Percentiles rank a stretch among this genome's conserved stretches.
These are phyloP conservation scores for Sardina pilchardus DNA, from an alignment of 2,113 vertebrate species.

Conservation along the genomic window DNA sequence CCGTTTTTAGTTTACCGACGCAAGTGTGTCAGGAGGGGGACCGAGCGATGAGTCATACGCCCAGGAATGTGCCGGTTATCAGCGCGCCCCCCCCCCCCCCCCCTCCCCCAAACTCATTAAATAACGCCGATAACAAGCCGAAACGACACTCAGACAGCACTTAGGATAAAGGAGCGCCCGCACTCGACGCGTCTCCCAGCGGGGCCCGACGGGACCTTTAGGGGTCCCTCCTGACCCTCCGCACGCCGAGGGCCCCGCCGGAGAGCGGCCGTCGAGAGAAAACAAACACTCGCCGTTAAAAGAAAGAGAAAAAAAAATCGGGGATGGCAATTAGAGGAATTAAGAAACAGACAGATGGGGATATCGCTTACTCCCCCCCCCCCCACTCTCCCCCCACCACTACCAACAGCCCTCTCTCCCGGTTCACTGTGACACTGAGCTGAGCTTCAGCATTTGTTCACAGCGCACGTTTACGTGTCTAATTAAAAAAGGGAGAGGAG, in stretches of 20 bases:
- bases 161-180: slow-evolving; percentile 35
- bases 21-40: neutral
- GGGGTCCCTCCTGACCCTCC: neutral
- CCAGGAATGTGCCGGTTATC: slow-evolving; percentile 51
- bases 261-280: neutral
- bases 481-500: slow-evolving; percentile 19
- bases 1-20: neutral
- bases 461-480: slow-evolving; percentile 1
- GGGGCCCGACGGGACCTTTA: neutral
- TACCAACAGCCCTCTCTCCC: neutral
- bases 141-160: slow-evolving; percentile 43
- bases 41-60: slow-evolving; percentile 34
- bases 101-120: slow-evolving; percentile 38
- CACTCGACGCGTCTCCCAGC: slow-evolving; percentile 33
- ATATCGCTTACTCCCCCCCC: neutral
- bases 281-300: neutral
- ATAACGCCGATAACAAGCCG: slow-evolving; percentile 45
- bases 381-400: neutral
- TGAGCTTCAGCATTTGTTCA: slow-evolving; percentile 13
- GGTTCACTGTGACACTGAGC: neutral
- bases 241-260: neutral
- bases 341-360: slow-evolving; percentile 6
- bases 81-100: neutral
- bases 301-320: neutral
- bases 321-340: slow-evolving; percentile 16